Evolutionary conservation across 2,888 invertebrate genomes (phyloP).

Genomic region (Tenthredo livida): DNA sequence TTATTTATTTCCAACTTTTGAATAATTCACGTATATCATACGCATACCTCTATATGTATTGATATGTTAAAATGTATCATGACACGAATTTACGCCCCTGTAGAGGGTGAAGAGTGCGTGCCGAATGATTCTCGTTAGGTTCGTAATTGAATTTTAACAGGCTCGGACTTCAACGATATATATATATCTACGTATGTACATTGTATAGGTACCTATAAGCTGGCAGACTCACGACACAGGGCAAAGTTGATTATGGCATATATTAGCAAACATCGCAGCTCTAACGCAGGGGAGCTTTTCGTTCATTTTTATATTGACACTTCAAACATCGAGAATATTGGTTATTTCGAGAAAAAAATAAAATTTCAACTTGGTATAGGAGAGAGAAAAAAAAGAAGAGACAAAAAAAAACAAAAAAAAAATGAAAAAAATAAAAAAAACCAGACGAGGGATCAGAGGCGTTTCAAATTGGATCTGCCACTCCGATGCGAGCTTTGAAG

Average conservation of each 20-base stretch:
- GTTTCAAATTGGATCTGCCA: neutral
- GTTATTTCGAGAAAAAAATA: neutral
- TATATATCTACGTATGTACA: too few relatives aligned
- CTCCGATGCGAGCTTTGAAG: neutral
- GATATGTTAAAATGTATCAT: neutral
- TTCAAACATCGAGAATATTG: neutral
- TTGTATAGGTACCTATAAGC: neutral
- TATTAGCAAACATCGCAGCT: constrained; percentile 8
- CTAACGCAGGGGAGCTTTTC: neutral
- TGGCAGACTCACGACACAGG: neutral
- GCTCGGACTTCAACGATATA: constrained; percentile 9
- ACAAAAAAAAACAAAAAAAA: neutral
- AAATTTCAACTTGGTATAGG: neutral
- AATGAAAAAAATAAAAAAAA: neutral
- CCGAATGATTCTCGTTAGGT: neutral
- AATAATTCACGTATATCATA: neutral
- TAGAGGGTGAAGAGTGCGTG: neutral
- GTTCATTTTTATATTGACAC: neutral
- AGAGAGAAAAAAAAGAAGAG: neutral
- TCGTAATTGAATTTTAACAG: constrained; percentile 24
- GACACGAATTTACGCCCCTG: too few relatives aligned
- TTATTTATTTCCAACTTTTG: neutral
- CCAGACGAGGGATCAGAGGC: neutral
- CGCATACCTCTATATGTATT: too few relatives aligned
- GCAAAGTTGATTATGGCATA: constrained; percentile 12